Base-by-base conservation (phyloP, 1,140 invertebrate species). In the Epicauta chinensis region DNA sequence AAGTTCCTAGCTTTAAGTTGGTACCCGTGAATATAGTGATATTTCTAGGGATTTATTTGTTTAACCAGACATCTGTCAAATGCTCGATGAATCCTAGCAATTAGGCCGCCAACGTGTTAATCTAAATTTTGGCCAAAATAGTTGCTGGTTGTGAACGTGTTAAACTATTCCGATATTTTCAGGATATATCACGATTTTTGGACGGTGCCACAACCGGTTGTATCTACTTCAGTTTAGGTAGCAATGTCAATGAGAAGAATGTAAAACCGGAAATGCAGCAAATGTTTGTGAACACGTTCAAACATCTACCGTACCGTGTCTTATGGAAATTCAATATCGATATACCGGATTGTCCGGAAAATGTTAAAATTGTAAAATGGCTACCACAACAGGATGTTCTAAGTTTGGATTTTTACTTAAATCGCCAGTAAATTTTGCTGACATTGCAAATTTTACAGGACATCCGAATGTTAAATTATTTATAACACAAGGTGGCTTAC, bases 171-270 rank as follows among this genome's bases (percentile, higher is more conserved):
- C 4, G 12, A 34, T 34, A 12, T 34, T 23, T 43, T 10, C 58
- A 76, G 75, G 65, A 77, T 32, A 51, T 77, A 1, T 50, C 72
- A 62, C 47, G 66, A 10, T 61, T 76, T 4, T 12, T 77, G 23
- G 68, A 75, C 36, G 53, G 55, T 0, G 70, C 75, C 0, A 54
- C 56, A 0, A 54, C 76, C 37, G 77, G 78, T 1, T 74, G 75
- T 12, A 69, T 81, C 0, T 79, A 75, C 54, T 74, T 80, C 38
- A 79, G 76, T 55, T 64, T 81, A 53, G 78, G 79, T 0, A 73
- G 71, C 0, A 71, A 75, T 29, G 42, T 73, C 0, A 65, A 64
- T 35, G 67, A 68, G 0, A 40, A 60, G 1, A 14, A 48, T 2
- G 52, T 78, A 0, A 59, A 68, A 0, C 7, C 38, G 3, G 11